Evolutionary conservation across 2,888 invertebrate genomes (phyloP).

Genomic region (Xiphydria camelus): DNA sequence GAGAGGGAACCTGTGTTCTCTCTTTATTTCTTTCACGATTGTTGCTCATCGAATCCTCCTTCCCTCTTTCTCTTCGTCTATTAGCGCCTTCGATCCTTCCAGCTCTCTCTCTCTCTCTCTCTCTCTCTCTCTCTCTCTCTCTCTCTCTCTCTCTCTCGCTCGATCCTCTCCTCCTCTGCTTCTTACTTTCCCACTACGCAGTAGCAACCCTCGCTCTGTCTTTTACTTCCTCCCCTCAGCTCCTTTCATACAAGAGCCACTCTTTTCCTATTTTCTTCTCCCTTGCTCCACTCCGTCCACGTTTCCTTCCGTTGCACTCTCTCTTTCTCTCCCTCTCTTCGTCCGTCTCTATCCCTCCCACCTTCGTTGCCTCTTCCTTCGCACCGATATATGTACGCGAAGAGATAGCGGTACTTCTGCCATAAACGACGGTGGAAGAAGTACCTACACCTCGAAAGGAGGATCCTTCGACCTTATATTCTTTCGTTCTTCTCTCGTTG

Average conservation of each 20-base stretch:
- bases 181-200: not conserved
- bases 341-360: not conserved
- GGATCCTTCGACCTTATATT: too few species aligned
- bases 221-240: too few species aligned
- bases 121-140: slow-evolving; percentile 28
- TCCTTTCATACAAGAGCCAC: not conserved
- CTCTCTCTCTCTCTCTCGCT: slow-evolving; percentile 19
- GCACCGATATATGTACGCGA: slow-evolving; percentile 37
- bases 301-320: not conserved
- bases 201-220: too few species aligned
- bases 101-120: slow-evolving; percentile 18
- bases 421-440: too few species aligned
- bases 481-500: too few species aligned
- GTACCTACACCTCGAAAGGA: too few species aligned
- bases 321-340: not conserved
- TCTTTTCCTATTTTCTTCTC: slow-evolving; percentile 2
- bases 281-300: slow-evolving; percentile 6
- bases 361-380: too few species aligned
- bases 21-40: not conserved
- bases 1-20: not conserved
- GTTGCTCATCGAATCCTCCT: too few species aligned
- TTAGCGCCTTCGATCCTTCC: slow-evolving; percentile 4
- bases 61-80: slow-evolving; percentile 20
- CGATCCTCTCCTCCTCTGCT: slow-evolving; percentile 5
- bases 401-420: slow-evolving; percentile 55